Evolutionary conservation across 2,888 invertebrate species (phyloP).

Genomic region (Torymus tubicola): DNA sequence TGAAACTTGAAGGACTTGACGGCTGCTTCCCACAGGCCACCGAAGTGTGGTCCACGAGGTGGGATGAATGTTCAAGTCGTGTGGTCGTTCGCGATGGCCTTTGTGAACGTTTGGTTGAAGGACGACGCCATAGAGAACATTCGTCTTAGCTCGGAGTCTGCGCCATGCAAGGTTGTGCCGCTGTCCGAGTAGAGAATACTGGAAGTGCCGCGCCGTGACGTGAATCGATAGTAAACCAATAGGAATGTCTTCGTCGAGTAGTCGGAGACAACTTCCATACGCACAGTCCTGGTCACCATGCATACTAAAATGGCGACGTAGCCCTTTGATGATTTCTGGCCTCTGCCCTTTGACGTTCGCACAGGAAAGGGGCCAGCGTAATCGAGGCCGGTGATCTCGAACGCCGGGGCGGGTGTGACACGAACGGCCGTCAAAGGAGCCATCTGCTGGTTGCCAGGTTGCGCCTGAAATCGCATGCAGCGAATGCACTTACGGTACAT

Average conservation of each 20-base stretch:
- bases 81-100: neutral
- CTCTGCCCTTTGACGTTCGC: slow-evolving; percentile 5
- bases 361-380: slow-evolving; percentile 13
- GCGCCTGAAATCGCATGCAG: slow-evolving; percentile 3
- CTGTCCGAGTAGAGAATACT: slow-evolving; percentile 4
- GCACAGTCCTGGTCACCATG: slow-evolving; percentile 2
- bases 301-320: slow-evolving; percentile 21
- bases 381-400: slow-evolving; percentile 12
- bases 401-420: neutral
- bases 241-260: slow-evolving; percentile 15
- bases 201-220: slow-evolving; percentile 11
- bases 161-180: slow-evolving; percentile 26
- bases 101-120: neutral
- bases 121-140: neutral
- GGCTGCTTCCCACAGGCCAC: no score
- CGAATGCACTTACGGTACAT: neutral
- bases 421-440: neutral
- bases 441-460: slow-evolving; percentile 2
- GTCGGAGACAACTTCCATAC: slow-evolving; percentile 12
- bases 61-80: slow-evolving; percentile 13
- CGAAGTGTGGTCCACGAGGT: slow-evolving; percentile 5
- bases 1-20: no score
- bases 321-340: slow-evolving; percentile 12
- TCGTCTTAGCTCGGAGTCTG: slow-evolving; percentile 11
- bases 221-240: slow-evolving; percentile 2